Percentiles rank a stretch among this genome's conserved stretches.
Evolutionary conservation across 2,113 vertebrate species (phyloP).

Genomic region (Elanoides forficatus): DNA sequence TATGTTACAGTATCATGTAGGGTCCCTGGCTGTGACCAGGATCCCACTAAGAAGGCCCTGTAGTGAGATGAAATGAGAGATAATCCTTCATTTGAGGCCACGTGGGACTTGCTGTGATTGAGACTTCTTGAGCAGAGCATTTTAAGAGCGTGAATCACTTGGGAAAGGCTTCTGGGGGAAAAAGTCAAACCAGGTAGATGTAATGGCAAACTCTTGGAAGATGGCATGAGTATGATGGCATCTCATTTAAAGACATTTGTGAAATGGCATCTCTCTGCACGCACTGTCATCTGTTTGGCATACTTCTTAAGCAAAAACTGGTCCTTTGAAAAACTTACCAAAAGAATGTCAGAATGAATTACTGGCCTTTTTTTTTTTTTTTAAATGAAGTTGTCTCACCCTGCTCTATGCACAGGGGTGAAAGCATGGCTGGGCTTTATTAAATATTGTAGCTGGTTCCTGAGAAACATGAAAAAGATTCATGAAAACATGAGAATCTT

Average conservation of each 20-base stretch:
- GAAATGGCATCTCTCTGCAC: not conserved
- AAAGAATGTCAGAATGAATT: not conserved
- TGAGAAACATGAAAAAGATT: not conserved
- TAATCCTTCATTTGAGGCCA: not conserved
- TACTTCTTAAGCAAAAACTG: not conserved
- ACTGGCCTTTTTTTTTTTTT: not conserved
- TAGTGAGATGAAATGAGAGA: not conserved
- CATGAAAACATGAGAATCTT: not conserved
- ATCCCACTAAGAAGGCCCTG: not conserved
- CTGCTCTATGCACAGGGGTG: too few relatives aligned
- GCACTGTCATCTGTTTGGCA: not conserved
- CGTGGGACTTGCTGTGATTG: not conserved
- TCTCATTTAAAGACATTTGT: not conserved
- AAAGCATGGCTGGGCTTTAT: not conserved
- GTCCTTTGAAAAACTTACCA: not conserved
- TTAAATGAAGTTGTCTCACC: not conserved
- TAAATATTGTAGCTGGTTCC: not conserved
- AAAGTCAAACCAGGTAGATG: not conserved
- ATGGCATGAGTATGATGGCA: too few relatives aligned
- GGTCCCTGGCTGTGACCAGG: not conserved
- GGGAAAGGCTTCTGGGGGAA: not conserved
- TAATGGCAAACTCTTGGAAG: not conserved
- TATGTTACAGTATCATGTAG: too few relatives aligned
- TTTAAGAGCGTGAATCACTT: not conserved
- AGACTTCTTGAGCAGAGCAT: not conserved